These are phyloP conservation scores for Tricholaema leucomelas DNA, from an alignment of 2,113 vertebrate genomes.

Conservation along the genomic window DNA sequence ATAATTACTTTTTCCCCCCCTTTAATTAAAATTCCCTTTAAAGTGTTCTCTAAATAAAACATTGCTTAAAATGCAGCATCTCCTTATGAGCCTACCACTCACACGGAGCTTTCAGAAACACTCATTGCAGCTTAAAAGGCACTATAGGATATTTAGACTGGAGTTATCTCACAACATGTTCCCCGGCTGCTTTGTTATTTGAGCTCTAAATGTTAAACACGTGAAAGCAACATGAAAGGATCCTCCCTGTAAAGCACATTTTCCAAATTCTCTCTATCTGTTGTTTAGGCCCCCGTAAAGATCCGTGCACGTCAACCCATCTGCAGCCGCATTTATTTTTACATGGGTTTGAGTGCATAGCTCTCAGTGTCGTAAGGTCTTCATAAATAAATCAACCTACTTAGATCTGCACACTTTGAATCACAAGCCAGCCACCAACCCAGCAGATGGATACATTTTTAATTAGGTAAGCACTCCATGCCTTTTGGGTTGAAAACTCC, in stretches of 20 bases:
- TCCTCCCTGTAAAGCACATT: slow-evolving; percentile 39
- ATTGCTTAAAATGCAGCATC: not conserved
- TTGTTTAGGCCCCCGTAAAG: slow-evolving; percentile 32
- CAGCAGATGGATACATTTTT: slow-evolving; percentile 80
- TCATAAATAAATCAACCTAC: slow-evolving; percentile 79
- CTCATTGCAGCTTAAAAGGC: not conserved
- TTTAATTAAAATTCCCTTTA: slow-evolving; percentile 43
- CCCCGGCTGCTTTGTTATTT: slow-evolving; percentile 46
- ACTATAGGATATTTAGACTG: slow-evolving; percentile 30
- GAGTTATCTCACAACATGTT: slow-evolving; percentile 37
- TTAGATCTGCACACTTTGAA: slow-evolving; percentile 73
- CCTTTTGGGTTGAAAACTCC: slow-evolving; percentile 70
- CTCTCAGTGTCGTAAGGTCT: slow-evolving; percentile 72
- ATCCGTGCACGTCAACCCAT: slow-evolving; percentile 46
- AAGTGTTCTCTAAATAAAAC: slow-evolving; percentile 25
- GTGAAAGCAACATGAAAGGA: slow-evolving; percentile 48
- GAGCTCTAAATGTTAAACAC: slow-evolving; percentile 50
- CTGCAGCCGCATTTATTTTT: slow-evolving; percentile 72
- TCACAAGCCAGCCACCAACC: slow-evolving; percentile 64
- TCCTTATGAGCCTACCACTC: slow-evolving; percentile 19
- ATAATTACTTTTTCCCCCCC: not conserved
- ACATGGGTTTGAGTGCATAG: slow-evolving; percentile 64
- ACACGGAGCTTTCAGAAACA: slow-evolving; percentile 3
- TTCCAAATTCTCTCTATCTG: slow-evolving; percentile 39
- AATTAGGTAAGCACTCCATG: slow-evolving; percentile 72